Evolutionary conservation across 2,113 vertebrate species (phyloP).

Genomic region (Chaetops frenatus): DNA sequence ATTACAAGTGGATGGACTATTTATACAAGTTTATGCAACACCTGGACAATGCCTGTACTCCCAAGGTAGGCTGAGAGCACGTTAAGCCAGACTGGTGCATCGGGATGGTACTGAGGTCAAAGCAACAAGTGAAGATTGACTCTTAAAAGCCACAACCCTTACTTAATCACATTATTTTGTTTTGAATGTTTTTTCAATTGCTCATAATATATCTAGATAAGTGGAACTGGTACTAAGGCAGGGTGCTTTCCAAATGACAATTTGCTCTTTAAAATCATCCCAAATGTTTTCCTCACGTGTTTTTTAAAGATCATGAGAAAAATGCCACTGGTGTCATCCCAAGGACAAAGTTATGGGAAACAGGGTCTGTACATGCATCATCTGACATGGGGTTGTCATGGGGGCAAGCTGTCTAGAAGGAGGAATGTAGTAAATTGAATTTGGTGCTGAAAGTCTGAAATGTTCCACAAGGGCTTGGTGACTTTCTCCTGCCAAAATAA

Average conservation of each 20-base stretch:
- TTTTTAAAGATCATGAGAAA: slow-evolving; percentile 2
- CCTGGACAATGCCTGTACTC: neutral
- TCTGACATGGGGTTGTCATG: neutral
- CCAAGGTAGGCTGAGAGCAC: neutral
- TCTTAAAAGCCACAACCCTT: neutral
- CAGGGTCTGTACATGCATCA: neutral
- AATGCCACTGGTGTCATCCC: neutral
- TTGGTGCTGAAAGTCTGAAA: neutral
- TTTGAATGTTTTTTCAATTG: neutral
- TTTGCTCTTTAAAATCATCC: neutral
- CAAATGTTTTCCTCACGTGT: neutral
- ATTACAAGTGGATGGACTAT: neutral
- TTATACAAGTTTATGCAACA: neutral
- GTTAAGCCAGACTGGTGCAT: neutral
- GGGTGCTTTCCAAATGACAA: slow-evolving; percentile 28
- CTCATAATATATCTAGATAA: neutral
- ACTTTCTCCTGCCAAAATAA: neutral
- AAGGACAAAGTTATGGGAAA: neutral
- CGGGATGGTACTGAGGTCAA: neutral
- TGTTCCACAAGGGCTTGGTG: neutral
- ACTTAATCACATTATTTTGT: neutral
- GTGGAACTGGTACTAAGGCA: neutral
- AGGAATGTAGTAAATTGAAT: neutral
- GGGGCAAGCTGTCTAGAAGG: neutral
- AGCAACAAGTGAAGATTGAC: neutral